Conservation (phyloP, 2,113 vertebrate species). For the Fregata magnificens region DNA sequence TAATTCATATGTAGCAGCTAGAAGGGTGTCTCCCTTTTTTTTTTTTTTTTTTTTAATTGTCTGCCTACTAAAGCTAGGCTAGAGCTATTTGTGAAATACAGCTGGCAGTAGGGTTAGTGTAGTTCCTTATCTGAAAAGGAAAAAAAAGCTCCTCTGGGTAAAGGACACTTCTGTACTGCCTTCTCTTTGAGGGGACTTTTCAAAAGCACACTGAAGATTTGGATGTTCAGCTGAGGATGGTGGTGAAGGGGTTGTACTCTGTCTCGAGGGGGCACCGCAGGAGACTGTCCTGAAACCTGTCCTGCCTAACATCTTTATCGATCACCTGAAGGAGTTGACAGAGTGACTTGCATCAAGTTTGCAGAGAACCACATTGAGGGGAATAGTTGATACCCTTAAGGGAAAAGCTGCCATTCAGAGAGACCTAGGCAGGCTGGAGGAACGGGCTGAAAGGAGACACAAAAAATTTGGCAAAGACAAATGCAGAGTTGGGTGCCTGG, state of each 20-base stretch:
- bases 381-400: not conserved
- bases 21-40: not conserved
- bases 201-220: not conserved
- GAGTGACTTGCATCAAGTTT: not conserved
- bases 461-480: not conserved
- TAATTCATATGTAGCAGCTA: not conserved
- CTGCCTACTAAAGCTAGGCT: not conserved
- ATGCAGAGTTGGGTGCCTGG: not conserved
- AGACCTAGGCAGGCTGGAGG: too few species aligned
- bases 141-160: not conserved
- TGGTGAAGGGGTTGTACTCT: not conserved
- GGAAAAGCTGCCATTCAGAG: not conserved
- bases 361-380: not conserved
- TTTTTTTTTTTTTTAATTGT: not conserved
- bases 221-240: not conserved
- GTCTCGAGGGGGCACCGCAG: not conserved
- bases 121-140: not conserved
- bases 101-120: not conserved
- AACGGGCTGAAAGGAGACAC: not conserved
- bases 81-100: not conserved
- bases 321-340: not conserved
- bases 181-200: not conserved
- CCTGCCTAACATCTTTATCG: not conserved
- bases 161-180: not conserved
- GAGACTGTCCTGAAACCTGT: not conserved